These are phyloP conservation scores for Temnothorax unifasciatus DNA, from an alignment of 2,888 invertebrate genomes.

Conservation along the genomic window DNA sequence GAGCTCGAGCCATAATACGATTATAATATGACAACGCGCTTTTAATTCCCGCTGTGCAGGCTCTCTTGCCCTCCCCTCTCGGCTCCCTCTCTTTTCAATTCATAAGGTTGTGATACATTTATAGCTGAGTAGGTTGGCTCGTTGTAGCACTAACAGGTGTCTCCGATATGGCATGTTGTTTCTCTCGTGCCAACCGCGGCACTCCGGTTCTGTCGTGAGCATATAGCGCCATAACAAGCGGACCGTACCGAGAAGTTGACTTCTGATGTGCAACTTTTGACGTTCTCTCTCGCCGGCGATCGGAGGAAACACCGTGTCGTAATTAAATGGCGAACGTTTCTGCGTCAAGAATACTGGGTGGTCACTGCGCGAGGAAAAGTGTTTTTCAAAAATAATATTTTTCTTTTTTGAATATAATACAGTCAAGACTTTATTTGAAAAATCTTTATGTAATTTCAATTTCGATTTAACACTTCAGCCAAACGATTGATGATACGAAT, in stretches of 20 bases:
- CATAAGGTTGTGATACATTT: slow-evolving; percentile 73
- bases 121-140: slow-evolving; percentile 60
- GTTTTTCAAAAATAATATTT: neutral
- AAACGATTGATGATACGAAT: neutral
- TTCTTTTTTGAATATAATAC: neutral
- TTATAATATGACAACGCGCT: slow-evolving; percentile 84
- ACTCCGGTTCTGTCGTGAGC: slow-evolving; percentile 68
- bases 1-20: slow-evolving; percentile 82
- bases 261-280: slow-evolving; percentile 39
- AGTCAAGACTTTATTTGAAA: neutral
- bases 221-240: slow-evolving; percentile 76
- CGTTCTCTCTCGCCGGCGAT: neutral
- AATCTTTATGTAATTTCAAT: neutral
- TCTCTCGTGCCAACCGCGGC: slow-evolving; percentile 75
- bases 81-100: slow-evolving; percentile 70
- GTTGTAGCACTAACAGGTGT: slow-evolving; percentile 83
- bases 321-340: neutral
- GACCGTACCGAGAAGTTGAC: slow-evolving; percentile 11
- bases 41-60: slow-evolving; percentile 83
- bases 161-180: slow-evolving; percentile 85
- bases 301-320: neutral
- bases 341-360: neutral
- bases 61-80: slow-evolving; percentile 58
- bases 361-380: neutral
- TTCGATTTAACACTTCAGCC: neutral